Evolutionary conservation across 2,113 vertebrate genomes (phyloP).

Genomic region (Casuarius casuarius): DNA sequence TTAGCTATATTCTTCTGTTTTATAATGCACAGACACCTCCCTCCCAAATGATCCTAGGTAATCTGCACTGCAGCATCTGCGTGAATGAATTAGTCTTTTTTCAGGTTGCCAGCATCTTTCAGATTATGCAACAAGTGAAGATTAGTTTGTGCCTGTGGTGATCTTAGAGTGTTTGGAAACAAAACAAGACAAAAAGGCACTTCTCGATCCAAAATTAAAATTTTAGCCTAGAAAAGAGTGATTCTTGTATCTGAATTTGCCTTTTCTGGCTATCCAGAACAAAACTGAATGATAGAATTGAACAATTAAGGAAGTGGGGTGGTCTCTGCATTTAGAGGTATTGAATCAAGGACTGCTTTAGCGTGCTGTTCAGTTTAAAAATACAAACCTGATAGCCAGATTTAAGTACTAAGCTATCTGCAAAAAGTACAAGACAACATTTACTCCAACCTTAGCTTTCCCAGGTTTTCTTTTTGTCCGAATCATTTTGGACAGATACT

Average conservation of each 20-base stretch:
- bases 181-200: background rate
- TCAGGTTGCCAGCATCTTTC: slow-evolving; percentile 54
- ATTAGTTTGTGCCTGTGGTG: slow-evolving; percentile 55
- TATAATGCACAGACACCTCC: slow-evolving; percentile 27
- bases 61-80: slow-evolving; percentile 66
- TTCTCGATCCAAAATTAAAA: slow-evolving; percentile 34
- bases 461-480: background rate
- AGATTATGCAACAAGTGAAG: slow-evolving; percentile 68
- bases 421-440: background rate
- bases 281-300: background rate
- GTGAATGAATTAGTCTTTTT: slow-evolving; percentile 57
- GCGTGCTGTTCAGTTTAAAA: background rate
- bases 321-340: background rate
- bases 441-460: background rate
- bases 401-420: background rate
- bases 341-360: fast-evolving
- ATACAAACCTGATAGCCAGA: background rate
- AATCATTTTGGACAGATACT: background rate
- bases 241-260: background rate
- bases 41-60: slow-evolving; percentile 61
- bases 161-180: slow-evolving; percentile 40
- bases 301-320: background rate
- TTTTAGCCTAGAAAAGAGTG: slow-evolving; percentile 30
- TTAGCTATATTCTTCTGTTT: slow-evolving; percentile 12
- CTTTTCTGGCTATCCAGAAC: background rate